Evolutionary conservation across 2,888 invertebrate species (phyloP).

Genomic region (Agrochola lychnidis): DNA sequence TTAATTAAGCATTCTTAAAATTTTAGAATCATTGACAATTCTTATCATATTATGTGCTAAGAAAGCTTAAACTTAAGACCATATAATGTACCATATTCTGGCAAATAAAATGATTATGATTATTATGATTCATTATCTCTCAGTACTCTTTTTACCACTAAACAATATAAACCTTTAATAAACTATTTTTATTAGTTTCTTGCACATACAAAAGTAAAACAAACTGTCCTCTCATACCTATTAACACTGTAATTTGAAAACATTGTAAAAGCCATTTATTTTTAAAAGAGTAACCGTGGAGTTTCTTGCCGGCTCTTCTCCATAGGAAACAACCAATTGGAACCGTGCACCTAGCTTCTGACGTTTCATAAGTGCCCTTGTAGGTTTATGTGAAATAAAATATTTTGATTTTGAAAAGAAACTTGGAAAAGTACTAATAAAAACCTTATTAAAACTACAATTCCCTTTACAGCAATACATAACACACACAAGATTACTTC

Average conservation of each 20-base stretch:
- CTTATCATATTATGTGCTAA: no score
- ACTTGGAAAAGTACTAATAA: not conserved
- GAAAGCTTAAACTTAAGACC: not conserved
- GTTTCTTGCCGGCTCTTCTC: no score
- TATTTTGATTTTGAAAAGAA: no score
- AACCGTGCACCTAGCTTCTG: no score
- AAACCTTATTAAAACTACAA: not conserved
- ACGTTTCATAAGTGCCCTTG: no score
- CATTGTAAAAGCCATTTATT: no score
- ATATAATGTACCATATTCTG: not conserved
- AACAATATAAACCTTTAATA: not conserved
- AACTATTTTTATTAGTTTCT: not conserved
- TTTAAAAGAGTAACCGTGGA: no score
- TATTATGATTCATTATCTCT: not conserved
- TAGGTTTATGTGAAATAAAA: no score
- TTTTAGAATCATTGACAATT: not conserved
- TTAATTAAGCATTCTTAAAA: not conserved
- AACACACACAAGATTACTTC: slow-evolving; percentile 3
- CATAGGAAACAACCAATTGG: no score
- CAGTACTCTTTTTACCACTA: not conserved
- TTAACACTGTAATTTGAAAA: no score
- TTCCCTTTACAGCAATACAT: not conserved
- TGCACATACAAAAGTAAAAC: not conserved
- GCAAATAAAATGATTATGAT: not conserved
- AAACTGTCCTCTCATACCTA: no score